A percentile compares a stretch with the other conserved stretches of the same genome.
phyloP scores from a whole-genome alignment of 2,797 vertebrate species.

The Sebastes vulpes region DNA sequence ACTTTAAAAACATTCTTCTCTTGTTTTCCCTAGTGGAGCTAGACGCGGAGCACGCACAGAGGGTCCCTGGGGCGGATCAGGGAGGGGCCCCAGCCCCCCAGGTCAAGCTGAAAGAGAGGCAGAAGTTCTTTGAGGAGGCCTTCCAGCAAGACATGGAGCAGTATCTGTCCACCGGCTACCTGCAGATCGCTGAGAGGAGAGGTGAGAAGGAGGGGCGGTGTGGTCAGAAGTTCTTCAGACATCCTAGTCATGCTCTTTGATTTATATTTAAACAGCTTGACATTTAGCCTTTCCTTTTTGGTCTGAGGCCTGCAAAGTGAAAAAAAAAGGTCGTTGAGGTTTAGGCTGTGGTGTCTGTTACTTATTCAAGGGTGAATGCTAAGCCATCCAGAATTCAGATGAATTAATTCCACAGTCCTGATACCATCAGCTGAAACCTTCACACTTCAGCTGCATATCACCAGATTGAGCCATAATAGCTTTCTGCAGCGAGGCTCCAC shows the following conservation, averaged over 20 bases:
- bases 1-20: background rate
- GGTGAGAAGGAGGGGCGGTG: slow-evolving; percentile 74
- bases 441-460: slow-evolving; percentile 35
- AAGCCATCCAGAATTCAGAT: slow-evolving; percentile 24
- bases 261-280: slow-evolving; percentile 12
- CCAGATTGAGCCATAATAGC: slow-evolving; percentile 43
- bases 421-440: slow-evolving; percentile 43
- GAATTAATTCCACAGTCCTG: slow-evolving; percentile 23
- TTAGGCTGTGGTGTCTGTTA: background rate
- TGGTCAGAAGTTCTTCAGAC: background rate
- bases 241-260: background rate
- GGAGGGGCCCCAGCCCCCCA: slow-evolving; percentile 79
- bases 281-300: background rate
- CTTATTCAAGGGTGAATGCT: slow-evolving; percentile 15
- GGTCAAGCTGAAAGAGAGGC: slow-evolving; percentile 94
- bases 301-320: background rate
- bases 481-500: slow-evolving; percentile 22
- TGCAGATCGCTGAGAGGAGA: slow-evolving; percentile 95
- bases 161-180: slow-evolving; percentile 95
- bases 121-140: slow-evolving; percentile 98
- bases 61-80: slow-evolving; percentile 90
- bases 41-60: slow-evolving; percentile 90
- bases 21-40: slow-evolving; percentile 88
- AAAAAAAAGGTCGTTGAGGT: background rate
- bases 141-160: slow-evolving; percentile 99